Evolutionary conservation across 2,113 vertebrate genomes (phyloP), one percentile per base, ranked within the genome.

Genomic region (Neotoma lepida): DNA sequence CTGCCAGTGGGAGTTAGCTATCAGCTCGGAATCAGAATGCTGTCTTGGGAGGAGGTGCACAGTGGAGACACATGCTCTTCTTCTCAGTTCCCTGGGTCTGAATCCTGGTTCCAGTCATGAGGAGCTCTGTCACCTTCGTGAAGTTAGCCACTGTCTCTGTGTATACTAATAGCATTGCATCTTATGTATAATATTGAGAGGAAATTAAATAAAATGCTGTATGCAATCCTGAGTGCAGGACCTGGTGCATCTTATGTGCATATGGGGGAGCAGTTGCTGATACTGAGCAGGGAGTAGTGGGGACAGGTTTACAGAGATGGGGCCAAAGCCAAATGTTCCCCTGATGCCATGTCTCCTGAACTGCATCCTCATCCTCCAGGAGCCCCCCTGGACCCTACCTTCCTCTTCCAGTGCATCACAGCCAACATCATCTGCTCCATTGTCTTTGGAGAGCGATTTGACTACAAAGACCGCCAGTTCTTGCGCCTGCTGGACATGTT

Each of bases 391-490:
- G 89, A 95, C 17, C 96, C 94, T 7, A 78, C 70, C 4, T 76
- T 51, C 71, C 20, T 93, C 35, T n/a, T 97, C 80, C 85, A 96
- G 17, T 77, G 44, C 0, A 35, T 86, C 9, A 70, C 77, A 0
- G 95, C 96, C 97, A 97, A 97, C 22, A 28, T 97, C 66, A 96
- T 97, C 86, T 97, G 95, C 46, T 91, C 94, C 20, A 84, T 97
- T 10, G n/a, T 97, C 7, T 97, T 97, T 64, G 94, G 92, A 0
- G 1, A 96, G 2, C n/a, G 22, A 44, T 98, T 98, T 51, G 58
- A 90, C n/a, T 97, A 97, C 9, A 35, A 84, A 4, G 96, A 97
- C 12, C 2, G 41, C 44, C 70, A 90, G 2, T 97, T 98, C 88
- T 66, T 76, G 74, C 1, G 1, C 1, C n/a, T 97, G 20, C 54